phyloP scores from a whole-genome alignment of 2,113 vertebrate species.

The Delphinus delphis region DNA sequence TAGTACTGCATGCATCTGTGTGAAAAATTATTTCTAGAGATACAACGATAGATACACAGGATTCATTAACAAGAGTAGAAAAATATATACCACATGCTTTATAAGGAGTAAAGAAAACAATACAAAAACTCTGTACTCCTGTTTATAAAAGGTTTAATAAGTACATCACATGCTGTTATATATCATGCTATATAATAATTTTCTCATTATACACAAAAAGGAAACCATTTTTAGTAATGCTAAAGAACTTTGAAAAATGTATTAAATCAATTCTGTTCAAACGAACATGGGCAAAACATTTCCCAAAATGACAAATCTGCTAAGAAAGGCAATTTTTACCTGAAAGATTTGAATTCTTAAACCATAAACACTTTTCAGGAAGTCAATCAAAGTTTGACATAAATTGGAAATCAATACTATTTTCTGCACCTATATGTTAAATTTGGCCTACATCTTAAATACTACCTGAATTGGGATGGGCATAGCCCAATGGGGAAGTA shows the following conservation, averaged over 20 bases:
- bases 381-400: background rate
- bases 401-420: constrained; percentile 1
- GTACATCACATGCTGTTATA: background rate
- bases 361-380: background rate
- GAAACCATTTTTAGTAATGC: constrained; percentile 29
- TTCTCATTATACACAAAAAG: constrained; percentile 1
- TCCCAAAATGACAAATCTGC: background rate
- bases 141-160: constrained; percentile 19
- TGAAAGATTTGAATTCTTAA: constrained; percentile 30
- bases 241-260: constrained; percentile 26
- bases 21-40: constrained; percentile 23
- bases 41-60: background rate
- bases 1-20: constrained; percentile 4
- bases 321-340: constrained; percentile 39
- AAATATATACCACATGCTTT: constrained; percentile 20
- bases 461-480: background rate
- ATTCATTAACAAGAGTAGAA: constrained; percentile 3
- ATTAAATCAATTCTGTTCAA: constrained; percentile 31
- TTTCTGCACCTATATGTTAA: background rate
- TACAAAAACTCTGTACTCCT: background rate
- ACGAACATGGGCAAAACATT: background rate
- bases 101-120: background rate
- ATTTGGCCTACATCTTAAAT: constrained; percentile 8
- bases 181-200: constrained; percentile 10
- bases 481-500: background rate